Percentiles rank a stretch among this genome's conserved stretches.
Evolutionary conservation across 2,113 vertebrate genomes (phyloP).

Genomic region (Embiotoca jacksoni): DNA sequence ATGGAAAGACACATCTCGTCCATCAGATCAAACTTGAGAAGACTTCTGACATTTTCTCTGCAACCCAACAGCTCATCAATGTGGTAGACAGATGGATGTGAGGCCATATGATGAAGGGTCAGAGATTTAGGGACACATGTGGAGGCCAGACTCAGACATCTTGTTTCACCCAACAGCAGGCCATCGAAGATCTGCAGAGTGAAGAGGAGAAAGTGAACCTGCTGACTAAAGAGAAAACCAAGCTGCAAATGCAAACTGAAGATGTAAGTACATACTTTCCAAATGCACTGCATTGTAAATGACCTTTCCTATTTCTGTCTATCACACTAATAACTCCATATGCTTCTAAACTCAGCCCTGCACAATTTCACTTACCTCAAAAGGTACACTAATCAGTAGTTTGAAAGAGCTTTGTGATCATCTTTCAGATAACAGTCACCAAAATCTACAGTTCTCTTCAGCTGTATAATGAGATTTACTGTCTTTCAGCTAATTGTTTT

Average conservation of each 20-base stretch:
- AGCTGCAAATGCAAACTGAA: slow-evolving; percentile 81
- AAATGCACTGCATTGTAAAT: too few species aligned
- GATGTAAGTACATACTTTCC: slow-evolving; percentile 66
- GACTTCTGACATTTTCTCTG: slow-evolving; percentile 26
- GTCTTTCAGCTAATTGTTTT: too few species aligned
- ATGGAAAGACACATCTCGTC: slow-evolving; percentile 27
- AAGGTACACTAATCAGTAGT: too few species aligned
- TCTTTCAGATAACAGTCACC: too few species aligned
- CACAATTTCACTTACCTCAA: too few species aligned
- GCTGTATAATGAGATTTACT: too few species aligned
- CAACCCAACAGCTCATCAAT: slow-evolving; percentile 46
- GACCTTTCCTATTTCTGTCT: too few species aligned
- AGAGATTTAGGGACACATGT: slow-evolving; percentile 59
- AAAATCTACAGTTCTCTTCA: too few species aligned
- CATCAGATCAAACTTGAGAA: slow-evolving; percentile 15
- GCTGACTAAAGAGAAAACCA: slow-evolving; percentile 82
- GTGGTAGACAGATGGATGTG: slow-evolving; percentile 57
- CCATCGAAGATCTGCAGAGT: slow-evolving; percentile 82
- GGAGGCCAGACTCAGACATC: slow-evolving; percentile 46
- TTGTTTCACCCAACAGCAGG: slow-evolving; percentile 73
- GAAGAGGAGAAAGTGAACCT: slow-evolving; percentile 85
- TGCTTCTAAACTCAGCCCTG: too few species aligned
- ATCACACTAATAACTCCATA: too few species aligned
- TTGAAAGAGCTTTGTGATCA: too few species aligned
- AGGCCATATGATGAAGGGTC: slow-evolving; percentile 2